These are phyloP conservation scores for Phragmatobia fuliginosa DNA, from an alignment of 2,888 invertebrate genomes.

Conservation along the genomic window DNA sequence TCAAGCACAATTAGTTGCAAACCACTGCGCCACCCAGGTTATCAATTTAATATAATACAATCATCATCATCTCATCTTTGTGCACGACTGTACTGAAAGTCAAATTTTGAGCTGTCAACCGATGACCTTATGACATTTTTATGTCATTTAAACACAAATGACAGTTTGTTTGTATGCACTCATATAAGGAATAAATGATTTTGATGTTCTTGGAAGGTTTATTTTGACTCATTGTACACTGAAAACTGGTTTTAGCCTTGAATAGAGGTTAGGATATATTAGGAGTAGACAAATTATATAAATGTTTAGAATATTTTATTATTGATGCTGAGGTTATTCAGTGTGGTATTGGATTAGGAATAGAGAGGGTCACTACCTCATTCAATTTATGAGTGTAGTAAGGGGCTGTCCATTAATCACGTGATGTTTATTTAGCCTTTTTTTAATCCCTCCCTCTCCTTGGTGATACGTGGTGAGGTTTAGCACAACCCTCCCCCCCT, in stretches of 20 bases:
- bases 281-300: neutral
- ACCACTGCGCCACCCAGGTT: no score
- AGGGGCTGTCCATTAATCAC: no score
- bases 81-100: constrained; percentile 20
- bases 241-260: constrained; percentile 37
- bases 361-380: no score
- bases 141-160: constrained; percentile 29
- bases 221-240: constrained; percentile 32
- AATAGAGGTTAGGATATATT: constrained; percentile 27
- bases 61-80: constrained; percentile 13
- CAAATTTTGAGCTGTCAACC: constrained; percentile 20
- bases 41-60: no score
- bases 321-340: neutral
- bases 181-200: constrained; percentile 29
- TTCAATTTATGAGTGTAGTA: no score
- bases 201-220: constrained; percentile 21
- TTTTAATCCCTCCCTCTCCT: no score
- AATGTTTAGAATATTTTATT: neutral
- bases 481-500: no score
- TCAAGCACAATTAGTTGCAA: no score
- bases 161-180: constrained; percentile 30
- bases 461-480: no score
- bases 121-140: constrained; percentile 29
- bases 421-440: no score
- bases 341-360: no score